Evolutionary conservation across 2,888 invertebrate genomes (phyloP).

Genomic region (Nebria salina): DNA sequence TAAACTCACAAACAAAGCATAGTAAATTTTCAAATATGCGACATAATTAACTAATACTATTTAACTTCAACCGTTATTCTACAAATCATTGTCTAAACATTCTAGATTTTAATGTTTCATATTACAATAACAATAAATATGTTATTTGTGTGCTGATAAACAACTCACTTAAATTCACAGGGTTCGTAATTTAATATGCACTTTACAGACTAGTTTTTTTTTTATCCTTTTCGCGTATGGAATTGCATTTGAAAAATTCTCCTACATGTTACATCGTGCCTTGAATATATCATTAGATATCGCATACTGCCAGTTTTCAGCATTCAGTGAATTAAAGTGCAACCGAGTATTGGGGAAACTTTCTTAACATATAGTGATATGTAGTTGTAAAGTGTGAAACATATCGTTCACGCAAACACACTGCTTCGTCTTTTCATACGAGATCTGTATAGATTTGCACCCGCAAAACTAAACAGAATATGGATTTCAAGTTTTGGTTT

Average conservation of each 20-base stretch:
- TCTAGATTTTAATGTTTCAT: too few relatives aligned
- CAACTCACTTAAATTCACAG: constrained; percentile 19
- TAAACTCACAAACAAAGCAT: too few relatives aligned
- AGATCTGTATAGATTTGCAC: too few relatives aligned
- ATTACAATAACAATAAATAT: neutral
- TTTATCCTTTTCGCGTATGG: constrained; percentile 45
- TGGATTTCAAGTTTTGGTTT: too few relatives aligned
- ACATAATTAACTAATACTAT: too few relatives aligned
- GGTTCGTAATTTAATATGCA: constrained; percentile 42
- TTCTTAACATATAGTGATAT: neutral
- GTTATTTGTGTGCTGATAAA: constrained; percentile 10
- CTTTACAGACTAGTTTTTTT: constrained; percentile 43
- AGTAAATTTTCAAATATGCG: too few relatives aligned
- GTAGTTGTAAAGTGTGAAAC: neutral
- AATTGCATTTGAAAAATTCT: constrained; percentile 44
- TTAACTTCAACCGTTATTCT: too few relatives aligned
- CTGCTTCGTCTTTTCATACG: too few relatives aligned
- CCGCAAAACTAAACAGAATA: too few relatives aligned
- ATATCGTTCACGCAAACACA: neutral
- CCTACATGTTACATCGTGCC: constrained; percentile 41
- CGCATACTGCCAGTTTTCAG: constrained; percentile 18
- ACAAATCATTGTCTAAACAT: too few relatives aligned
- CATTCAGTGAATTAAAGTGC: constrained; percentile 1
- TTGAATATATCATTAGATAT: constrained; percentile 40
- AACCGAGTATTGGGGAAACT: neutral